Evolutionary conservation across 92 coral and sea anemone genomes (phyloP).

Genomic region (Nematostella vectensis): DNA sequence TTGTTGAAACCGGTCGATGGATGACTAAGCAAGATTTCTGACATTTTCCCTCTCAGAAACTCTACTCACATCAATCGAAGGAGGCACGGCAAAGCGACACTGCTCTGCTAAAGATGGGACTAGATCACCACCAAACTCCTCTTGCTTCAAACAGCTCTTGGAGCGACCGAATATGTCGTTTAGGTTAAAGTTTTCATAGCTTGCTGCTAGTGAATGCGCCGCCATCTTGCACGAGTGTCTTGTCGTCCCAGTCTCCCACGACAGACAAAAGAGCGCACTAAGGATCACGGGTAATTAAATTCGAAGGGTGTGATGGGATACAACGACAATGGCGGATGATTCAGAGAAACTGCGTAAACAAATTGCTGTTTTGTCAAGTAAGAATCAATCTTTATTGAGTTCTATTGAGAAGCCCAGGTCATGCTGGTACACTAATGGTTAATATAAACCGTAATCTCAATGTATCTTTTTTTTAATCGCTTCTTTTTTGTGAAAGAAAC

Average conservation of each 20-base stretch:
- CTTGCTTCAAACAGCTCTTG: constrained; percentile 18
- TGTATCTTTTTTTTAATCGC: not conserved
- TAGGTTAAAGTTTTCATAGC: constrained; percentile 54
- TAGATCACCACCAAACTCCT: constrained; percentile 42
- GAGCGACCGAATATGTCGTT: constrained; percentile 64
- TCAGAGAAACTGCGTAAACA: constrained; percentile 57
- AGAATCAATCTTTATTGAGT: constrained; percentile 6
- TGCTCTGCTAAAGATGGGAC: constrained; percentile 44
- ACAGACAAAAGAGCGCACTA: too few species aligned
- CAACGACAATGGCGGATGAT: constrained; percentile 62
- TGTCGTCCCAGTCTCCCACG: too few species aligned
- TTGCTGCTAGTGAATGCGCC: constrained; percentile 56
- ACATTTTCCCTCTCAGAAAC: not conserved
- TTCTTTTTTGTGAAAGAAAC: too few species aligned
- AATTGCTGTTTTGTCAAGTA: constrained; percentile 61
- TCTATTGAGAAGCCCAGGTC: too few species aligned
- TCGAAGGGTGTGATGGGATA: not conserved
- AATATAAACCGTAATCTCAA: not conserved
- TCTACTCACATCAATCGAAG: constrained; percentile 75
- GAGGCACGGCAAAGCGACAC: constrained; percentile 79
- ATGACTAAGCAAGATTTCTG: constrained; percentile 3
- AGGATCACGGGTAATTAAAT: too few species aligned
- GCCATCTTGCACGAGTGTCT: constrained; percentile 61
- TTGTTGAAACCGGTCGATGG: too few species aligned
- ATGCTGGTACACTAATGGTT: too few species aligned